A percentile compares a stretch with the other conserved stretches of the same genome.
Conservation (phyloP, 2,797 vertebrate genomes). For the Enteromius fasciolatus region DNA sequence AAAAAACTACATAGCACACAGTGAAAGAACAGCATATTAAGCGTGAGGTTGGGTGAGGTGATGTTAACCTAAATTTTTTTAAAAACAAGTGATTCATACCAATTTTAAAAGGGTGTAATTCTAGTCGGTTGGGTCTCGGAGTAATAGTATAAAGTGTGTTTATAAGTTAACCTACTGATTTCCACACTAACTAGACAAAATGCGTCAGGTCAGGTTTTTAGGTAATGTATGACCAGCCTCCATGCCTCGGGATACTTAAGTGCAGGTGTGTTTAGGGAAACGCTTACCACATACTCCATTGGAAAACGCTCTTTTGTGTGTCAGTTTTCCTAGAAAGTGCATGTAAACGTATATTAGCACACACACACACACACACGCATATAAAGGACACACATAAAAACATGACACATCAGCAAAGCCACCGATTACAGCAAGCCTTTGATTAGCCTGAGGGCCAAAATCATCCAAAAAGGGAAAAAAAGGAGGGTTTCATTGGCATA, state of each 20-base stretch:
- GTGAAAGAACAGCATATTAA: neutral
- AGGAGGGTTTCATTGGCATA: neutral
- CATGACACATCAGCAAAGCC: constrained; percentile 45
- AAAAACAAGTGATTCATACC: neutral
- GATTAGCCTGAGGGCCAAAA: constrained; percentile 4
- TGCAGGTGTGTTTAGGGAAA: constrained; percentile 36
- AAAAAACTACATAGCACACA: neutral
- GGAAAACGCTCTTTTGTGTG: constrained; percentile 70
- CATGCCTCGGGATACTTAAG: constrained; percentile 57
- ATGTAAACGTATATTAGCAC: constrained; percentile 69
- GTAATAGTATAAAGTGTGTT: neutral
- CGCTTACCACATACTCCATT: constrained; percentile 83
- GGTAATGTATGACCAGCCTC: constrained; percentile 49
- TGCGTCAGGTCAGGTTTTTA: constrained; percentile 21
- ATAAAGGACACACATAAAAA: neutral
- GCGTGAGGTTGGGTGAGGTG: neutral
- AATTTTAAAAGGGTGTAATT: neutral
- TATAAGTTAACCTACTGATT: neutral
- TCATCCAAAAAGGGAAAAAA: neutral
- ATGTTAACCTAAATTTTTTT: neutral
- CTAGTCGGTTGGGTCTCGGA: neutral
- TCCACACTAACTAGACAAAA: constrained; percentile 8
- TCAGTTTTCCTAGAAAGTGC: constrained; percentile 75
- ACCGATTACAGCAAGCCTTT: constrained; percentile 46
- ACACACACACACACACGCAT: constrained; percentile 12